phyloP scores from a whole-genome alignment of 2,797 vertebrate species.

The Hippocampus kuda region DNA sequence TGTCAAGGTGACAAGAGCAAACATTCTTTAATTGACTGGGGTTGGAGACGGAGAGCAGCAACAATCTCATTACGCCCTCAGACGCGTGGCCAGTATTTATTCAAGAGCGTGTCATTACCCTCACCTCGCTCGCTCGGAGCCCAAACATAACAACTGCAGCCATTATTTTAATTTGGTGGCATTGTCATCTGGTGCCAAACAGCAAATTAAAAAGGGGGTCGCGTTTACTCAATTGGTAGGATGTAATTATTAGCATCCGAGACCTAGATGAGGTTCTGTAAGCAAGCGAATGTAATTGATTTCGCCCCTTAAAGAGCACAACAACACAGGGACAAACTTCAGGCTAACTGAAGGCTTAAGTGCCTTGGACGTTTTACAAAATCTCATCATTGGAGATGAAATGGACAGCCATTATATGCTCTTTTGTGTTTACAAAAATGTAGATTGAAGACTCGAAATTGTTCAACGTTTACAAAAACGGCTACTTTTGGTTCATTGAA shows the following conservation, averaged over 20 bases:
- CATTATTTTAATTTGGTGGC: slow-evolving; percentile 2
- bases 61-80: slow-evolving; percentile 1
- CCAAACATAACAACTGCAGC: not conserved
- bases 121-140: not conserved
- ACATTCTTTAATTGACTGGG: slow-evolving; percentile 1
- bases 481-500: too few relatives aligned
- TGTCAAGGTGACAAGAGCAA: not conserved
- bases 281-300: not conserved
- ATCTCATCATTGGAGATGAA: too few relatives aligned
- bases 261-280: not conserved
- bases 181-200: not conserved
- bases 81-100: not conserved
- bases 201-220: slow-evolving; percentile 3
- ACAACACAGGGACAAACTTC: too few relatives aligned
- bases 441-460: too few relatives aligned
- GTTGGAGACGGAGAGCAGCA: not conserved
- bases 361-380: not conserved
- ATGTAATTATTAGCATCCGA: not conserved
- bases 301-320: not conserved
- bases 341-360: too few relatives aligned
- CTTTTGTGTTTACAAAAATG: too few relatives aligned
- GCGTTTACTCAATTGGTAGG: not conserved
- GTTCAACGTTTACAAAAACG: too few relatives aligned
- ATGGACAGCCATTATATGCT: too few relatives aligned
- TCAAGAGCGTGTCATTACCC: slow-evolving; percentile 1